These are phyloP conservation scores for Apis dorsata DNA, from an alignment of 1,140 invertebrate genomes.

Conservation along the genomic window DNA sequence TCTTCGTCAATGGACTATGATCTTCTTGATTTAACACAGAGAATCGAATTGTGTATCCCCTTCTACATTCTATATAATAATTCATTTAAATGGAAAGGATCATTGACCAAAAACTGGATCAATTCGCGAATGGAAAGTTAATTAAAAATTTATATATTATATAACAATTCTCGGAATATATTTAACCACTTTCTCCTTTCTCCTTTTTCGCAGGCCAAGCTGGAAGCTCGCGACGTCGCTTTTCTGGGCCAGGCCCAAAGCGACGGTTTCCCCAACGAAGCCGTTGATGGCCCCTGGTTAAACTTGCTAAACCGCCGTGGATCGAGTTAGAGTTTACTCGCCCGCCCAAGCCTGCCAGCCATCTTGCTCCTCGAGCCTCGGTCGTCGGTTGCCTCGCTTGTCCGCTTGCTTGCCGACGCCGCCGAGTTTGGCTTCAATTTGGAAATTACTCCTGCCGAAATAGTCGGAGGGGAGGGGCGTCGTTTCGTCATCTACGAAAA, in stretches of 20 bases:
- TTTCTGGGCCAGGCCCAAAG: slow-evolving; percentile 29
- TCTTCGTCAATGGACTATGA: no score
- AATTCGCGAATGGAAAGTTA: no score
- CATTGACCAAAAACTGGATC: no score
- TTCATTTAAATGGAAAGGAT: no score
- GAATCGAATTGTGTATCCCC: no score
- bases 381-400: slow-evolving; percentile 46
- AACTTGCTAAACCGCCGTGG: slow-evolving; percentile 63
- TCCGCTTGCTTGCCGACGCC: slow-evolving; percentile 49
- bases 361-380: slow-evolving; percentile 47
- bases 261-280: slow-evolving; percentile 54
- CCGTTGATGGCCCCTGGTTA: slow-evolving; percentile 69
- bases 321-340: slow-evolving; percentile 64
- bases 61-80: no score
- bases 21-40: no score
- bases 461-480: slow-evolving; percentile 21
- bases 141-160: no score
- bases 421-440: slow-evolving; percentile 64
- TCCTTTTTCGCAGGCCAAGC: no score
- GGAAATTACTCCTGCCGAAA: slow-evolving; percentile 59
- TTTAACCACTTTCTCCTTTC: no score
- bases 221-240: slow-evolving; percentile 22
- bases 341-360: slow-evolving; percentile 54
- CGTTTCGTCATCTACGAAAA: slow-evolving; percentile 51
- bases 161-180: no score